These are phyloP conservation scores for Delphinapterus leucas DNA, from an alignment of 2,113 vertebrate species.

Conservation along the genomic window DNA sequence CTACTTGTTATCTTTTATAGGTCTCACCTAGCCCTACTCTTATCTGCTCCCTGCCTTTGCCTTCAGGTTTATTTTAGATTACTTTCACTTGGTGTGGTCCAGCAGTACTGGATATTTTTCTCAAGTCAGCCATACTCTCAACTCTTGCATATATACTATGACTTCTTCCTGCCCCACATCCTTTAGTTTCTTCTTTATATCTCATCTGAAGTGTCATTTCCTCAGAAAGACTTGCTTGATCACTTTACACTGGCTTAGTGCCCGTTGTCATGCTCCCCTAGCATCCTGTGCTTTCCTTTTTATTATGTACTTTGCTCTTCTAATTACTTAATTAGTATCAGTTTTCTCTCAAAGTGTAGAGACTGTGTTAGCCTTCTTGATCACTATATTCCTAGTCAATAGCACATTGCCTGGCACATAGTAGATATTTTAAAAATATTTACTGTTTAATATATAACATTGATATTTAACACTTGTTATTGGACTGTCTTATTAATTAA, in stretches of 20 bases:
- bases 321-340: not conserved
- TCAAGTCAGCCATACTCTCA: not conserved
- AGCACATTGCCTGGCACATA: not conserved
- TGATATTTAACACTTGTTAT: constrained; percentile 4
- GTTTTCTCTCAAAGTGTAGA: not conserved
- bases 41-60: not conserved
- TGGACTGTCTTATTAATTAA: not conserved
- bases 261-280: not conserved
- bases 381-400: not conserved
- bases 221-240: not conserved
- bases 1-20: not conserved
- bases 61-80: not conserved
- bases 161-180: not conserved
- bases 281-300: not conserved
- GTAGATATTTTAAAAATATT: not conserved
- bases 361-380: not conserved
- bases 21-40: not conserved
- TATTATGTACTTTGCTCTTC: not conserved
- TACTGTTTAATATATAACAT: not conserved
- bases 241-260: not conserved
- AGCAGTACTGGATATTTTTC: not conserved
- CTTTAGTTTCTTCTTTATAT: not conserved
- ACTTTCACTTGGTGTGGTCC: not conserved
- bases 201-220: not conserved
- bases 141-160: not conserved